Conservation (phyloP, 2,888 invertebrate genomes). For the Thumatha senex region DNA sequence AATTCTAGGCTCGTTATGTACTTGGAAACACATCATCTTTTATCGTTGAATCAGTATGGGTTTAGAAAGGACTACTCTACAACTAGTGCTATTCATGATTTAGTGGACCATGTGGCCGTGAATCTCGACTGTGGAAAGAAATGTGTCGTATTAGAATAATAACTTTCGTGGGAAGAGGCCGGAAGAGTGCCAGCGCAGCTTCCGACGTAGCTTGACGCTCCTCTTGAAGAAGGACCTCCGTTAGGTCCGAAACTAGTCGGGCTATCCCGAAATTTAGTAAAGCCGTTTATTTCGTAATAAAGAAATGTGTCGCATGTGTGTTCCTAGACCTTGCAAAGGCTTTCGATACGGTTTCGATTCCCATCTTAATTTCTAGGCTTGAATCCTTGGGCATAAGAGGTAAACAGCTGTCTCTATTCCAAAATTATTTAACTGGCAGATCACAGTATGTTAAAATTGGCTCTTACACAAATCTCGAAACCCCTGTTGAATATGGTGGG, state of each 20-base stretch:
- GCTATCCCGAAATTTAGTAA: no score
- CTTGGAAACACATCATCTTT: not conserved
- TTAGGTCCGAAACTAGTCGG: no score
- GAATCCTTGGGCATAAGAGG: not conserved
- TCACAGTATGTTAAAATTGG: not conserved
- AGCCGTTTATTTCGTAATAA: no score
- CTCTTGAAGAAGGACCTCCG: no score
- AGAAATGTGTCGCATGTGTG: no score
- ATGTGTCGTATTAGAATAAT: no score
- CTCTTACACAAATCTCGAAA: not conserved
- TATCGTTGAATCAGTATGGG: not conserved
- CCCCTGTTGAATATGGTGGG: not conserved
- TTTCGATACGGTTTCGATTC: not conserved
- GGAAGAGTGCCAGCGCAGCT: no score
- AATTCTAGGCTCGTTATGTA: not conserved
- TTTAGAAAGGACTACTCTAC: not conserved
- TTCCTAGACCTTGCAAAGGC: not conserved
- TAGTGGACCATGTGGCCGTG: not conserved
- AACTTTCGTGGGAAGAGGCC: no score
- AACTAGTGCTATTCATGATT: not conserved
- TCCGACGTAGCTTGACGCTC: no score
- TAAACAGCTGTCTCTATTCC: not conserved
- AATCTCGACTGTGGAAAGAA: not conserved
- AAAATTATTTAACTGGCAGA: not conserved
- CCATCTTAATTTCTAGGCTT: not conserved